Base-by-base conservation (phyloP, 2,888 invertebrate genomes). In the Tolmerus cingulatus region DNA sequence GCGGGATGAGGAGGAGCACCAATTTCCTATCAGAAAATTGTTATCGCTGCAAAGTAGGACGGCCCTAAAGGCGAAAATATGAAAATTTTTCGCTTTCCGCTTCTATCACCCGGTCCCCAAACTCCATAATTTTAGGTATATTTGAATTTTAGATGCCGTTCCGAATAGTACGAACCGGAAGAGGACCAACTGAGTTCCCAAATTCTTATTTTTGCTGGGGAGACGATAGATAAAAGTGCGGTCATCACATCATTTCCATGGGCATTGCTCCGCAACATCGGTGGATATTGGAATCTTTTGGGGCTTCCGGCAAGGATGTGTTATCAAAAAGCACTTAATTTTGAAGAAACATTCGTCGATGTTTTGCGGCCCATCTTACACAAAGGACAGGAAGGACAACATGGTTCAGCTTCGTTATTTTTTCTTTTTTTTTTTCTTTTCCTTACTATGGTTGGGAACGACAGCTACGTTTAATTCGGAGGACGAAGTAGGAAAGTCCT, bases 291-390 rank as follows among this genome's bases (percentile, higher is more conserved):
- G 78, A 78, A 40, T 78, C 34, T 78, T 40, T 78, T 14, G 23
- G 23, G 23, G 78, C 78, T 78, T 78, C 78, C 78, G 78, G 78
- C 78, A 78, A 43, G 78, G 37, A 43, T 78, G 43, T 40, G 40
- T 78, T 78, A 78, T 78, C 78, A 78, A 78, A 78, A 78, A 43
- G 78, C 78, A 78, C 78, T 78, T 78, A 78, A 78, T 78, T 78
- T 78, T 40, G 5, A 23, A 43, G 43, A 40, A 78, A 78, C 43
- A 78, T 78, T 78, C 43, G 43, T 23, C 40, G n/a, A 40, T 43
- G 43, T 78, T 78, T 78, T 78, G 66, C 23, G 7, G 66, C 27
- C 66, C 66, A 66, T 66, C 19, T 66, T 23, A 7, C 66, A 66
- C 66, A 66, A 66, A 66, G 66, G 66, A 27, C 66, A 66, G 66